A percentile compares a stretch with the other conserved stretches of the same genome.
Evolutionary conservation across 1,140 invertebrate species (phyloP).

Genomic region (Heliconius nattereri): DNA sequence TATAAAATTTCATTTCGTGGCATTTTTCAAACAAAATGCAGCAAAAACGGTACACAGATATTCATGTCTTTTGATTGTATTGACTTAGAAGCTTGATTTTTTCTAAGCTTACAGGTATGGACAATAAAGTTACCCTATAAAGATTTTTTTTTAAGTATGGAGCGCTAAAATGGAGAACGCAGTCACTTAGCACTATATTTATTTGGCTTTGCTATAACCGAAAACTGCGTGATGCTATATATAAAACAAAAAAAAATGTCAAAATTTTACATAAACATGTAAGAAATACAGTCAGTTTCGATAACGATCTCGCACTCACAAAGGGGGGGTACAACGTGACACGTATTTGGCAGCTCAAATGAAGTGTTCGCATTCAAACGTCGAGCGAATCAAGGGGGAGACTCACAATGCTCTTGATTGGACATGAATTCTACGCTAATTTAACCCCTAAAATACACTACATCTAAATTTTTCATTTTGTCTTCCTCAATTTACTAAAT

Average conservation of each 20-base stretch:
- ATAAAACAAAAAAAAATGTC: not conserved
- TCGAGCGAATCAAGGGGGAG: conserved; percentile 1
- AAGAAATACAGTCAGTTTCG: not conserved
- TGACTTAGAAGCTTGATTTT: no score
- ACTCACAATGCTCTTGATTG: conserved; percentile 9
- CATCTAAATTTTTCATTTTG: not conserved
- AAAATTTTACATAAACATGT: not conserved
- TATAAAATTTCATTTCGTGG: no score
- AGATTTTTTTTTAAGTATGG: no score
- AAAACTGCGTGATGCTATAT: not conserved
- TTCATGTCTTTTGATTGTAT: no score
- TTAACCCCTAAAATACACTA: not conserved
- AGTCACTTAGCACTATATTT: no score
- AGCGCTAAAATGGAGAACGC: no score
- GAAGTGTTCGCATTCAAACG: conserved; percentile 8
- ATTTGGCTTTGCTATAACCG: no score
- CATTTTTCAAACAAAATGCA: no score
- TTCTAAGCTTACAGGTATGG: no score
- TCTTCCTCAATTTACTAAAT: no score
- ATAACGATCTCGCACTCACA: not conserved
- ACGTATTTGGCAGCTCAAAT: conserved; percentile 15
- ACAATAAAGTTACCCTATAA: no score
- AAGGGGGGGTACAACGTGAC: not conserved
- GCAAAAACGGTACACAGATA: no score
- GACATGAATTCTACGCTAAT: conserved; percentile 7